Percentiles rank a stretch among this genome's conserved stretches.
These are phyloP conservation scores for Litoditis marina DNA, from an alignment of 2,888 invertebrate species.

Conservation along the genomic window DNA sequence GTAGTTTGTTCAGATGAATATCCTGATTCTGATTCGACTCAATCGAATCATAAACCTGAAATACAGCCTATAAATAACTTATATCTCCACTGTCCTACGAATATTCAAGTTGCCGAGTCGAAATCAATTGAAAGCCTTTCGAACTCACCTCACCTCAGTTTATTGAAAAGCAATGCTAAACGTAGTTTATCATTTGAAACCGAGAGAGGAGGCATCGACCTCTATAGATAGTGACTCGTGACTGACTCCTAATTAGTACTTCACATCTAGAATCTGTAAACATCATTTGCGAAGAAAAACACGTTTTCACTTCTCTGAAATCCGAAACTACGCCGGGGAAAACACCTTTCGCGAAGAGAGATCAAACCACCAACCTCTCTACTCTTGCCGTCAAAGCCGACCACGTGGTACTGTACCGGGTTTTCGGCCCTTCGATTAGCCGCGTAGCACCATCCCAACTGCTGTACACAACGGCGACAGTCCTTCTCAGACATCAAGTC, in stretches of 20 bases:
- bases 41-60: slow-evolving; percentile 44
- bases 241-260: too few species aligned
- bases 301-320: too few species aligned
- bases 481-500: slow-evolving; percentile 47
- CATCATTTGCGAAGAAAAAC: too few species aligned
- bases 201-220: too few species aligned
- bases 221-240: too few species aligned
- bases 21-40: slow-evolving; percentile 46
- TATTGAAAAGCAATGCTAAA: too few species aligned
- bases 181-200: too few species aligned
- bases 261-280: too few species aligned
- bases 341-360: too few species aligned
- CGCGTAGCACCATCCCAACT: slow-evolving; percentile 47
- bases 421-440: slow-evolving; percentile 47
- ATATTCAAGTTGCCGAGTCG: neutral
- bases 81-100: neutral
- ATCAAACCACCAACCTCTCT: slow-evolving; percentile 25
- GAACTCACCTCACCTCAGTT: neutral
- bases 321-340: too few species aligned
- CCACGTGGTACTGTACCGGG: slow-evolving; percentile 52
- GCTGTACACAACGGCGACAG: slow-evolving; percentile 32
- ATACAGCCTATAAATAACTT: too few species aligned
- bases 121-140: neutral
- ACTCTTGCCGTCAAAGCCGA: slow-evolving; percentile 40
- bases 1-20: slow-evolving; percentile 28